These are phyloP conservation scores for Chydorus sphaericus DNA, from an alignment of 2,888 invertebrate genomes.

Conservation along the genomic window DNA sequence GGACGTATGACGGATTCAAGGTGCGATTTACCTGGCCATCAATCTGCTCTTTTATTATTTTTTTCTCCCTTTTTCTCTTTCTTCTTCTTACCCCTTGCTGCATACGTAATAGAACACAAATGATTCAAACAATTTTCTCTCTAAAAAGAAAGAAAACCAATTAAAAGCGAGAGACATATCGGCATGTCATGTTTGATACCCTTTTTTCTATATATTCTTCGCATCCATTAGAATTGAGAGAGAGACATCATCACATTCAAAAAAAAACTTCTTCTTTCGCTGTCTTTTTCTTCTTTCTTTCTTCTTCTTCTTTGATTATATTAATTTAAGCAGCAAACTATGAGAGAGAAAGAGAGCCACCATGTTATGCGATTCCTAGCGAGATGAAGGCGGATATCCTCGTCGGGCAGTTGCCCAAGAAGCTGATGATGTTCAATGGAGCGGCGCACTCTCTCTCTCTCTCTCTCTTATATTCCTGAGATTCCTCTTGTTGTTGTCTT, in stretches of 20 bases:
- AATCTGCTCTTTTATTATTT: background rate
- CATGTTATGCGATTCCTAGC: background rate
- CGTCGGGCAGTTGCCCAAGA: background rate
- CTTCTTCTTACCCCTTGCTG: background rate
- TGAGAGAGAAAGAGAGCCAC: background rate
- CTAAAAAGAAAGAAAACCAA: background rate
- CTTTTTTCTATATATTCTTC: background rate
- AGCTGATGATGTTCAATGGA: background rate
- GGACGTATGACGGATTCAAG: conserved; percentile 31
- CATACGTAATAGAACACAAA: too few species aligned
- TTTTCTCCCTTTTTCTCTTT: background rate
- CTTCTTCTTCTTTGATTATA: background rate
- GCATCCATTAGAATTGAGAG: background rate
- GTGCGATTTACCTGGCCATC: conserved; percentile 17
- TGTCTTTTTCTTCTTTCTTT: background rate
- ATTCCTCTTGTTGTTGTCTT: too few species aligned
- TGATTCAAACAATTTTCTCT: background rate
- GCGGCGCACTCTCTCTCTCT: too few species aligned
- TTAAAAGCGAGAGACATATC: background rate
- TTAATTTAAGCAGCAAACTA: too few species aligned
- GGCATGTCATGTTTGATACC: background rate
- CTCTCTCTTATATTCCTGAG: too few species aligned
- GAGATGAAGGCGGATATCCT: background rate
- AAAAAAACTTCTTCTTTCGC: background rate
- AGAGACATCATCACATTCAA: background rate